phyloP scores from a whole-genome alignment of 2,113 vertebrate species.

The Aegithalos caudatus region DNA sequence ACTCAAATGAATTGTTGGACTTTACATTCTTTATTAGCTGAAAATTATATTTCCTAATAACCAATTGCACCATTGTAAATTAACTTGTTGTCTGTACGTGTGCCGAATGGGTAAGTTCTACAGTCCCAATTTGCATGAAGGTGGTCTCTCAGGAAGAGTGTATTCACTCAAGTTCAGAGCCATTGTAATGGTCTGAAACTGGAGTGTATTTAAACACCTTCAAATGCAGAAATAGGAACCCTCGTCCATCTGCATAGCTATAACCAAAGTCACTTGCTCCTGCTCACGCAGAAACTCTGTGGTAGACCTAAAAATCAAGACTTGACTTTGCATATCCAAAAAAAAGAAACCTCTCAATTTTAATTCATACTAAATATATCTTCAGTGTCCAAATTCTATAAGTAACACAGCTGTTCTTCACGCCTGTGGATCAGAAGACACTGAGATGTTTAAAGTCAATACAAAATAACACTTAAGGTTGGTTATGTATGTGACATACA shows the following conservation, averaged over 20 bases:
- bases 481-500: not conserved
- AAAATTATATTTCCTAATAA: not conserved
- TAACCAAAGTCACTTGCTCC: not conserved
- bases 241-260: not conserved
- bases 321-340: not conserved
- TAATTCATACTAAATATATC: not conserved
- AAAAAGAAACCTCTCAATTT: not conserved
- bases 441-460: not conserved
- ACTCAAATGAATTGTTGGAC: not conserved
- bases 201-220: not conserved
- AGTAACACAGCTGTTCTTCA: not conserved
- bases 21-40: not conserved
- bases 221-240: not conserved
- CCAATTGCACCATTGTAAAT: not conserved
- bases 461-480: not conserved
- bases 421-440: not conserved
- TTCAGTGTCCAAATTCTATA: not conserved
- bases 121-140: not conserved
- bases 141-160: not conserved
- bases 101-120: not conserved
- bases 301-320: not conserved
- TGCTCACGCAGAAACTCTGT: not conserved
- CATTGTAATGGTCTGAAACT: not conserved
- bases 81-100: rapidly evolving
- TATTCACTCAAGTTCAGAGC: not conserved